These are phyloP conservation scores for Nephrotoma flavescens DNA, from an alignment of 2,888 invertebrate species.

Conservation along the genomic window DNA sequence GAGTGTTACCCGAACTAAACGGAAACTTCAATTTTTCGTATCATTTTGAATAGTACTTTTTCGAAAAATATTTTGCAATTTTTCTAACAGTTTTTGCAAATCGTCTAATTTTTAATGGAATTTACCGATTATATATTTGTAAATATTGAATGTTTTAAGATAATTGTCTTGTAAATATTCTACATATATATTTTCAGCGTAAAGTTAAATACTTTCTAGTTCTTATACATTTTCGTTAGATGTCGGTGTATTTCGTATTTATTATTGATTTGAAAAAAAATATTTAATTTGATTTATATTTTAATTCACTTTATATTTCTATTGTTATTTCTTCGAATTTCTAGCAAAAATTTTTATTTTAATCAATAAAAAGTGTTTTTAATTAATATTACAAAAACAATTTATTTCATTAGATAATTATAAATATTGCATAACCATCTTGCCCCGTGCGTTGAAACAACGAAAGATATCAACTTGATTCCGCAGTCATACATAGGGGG, in stretches of 20 bases:
- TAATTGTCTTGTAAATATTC: neutral
- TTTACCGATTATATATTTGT: neutral
- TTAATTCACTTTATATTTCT: neutral
- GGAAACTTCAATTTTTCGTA: constrained; percentile 22
- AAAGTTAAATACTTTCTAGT: neutral
- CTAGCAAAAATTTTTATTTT: neutral
- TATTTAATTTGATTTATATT: neutral
- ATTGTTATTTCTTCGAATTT: neutral
- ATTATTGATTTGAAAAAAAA: neutral
- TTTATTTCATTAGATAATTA: neutral
- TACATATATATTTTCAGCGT: neutral
- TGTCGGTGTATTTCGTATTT: neutral
- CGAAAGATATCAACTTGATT: constrained; percentile 17
- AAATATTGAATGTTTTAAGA: neutral
- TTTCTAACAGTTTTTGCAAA: neutral
- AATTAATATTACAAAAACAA: neutral
- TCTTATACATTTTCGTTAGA: neutral
- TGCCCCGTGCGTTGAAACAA: neutral
- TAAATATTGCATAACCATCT: neutral
- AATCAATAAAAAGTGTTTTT: neutral
- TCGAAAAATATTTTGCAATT: neutral
- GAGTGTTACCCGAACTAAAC: constrained; percentile 4
- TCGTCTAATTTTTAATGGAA: neutral
- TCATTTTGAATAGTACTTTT: neutral
- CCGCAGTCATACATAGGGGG: constrained; percentile 31